Conservation (phyloP, 2,797 vertebrate genomes). For the Arctocebus calabarensis region DNA sequence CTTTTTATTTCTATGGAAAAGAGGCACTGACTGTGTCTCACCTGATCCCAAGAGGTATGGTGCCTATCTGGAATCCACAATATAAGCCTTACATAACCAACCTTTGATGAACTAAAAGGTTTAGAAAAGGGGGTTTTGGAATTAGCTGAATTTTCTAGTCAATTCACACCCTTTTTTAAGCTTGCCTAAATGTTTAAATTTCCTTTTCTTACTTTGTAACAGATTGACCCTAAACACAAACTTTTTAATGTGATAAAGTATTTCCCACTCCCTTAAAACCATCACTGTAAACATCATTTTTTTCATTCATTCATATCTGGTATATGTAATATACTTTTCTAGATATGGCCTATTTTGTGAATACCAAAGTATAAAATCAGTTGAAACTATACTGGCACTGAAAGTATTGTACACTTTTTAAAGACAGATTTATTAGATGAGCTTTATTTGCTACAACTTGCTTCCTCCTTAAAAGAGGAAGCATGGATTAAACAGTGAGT, state of each 20-base stretch:
- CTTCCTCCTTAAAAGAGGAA: conserved; percentile 68
- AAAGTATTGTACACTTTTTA: not conserved
- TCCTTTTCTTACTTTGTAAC: not conserved
- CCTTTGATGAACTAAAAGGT: not conserved
- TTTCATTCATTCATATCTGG: not conserved
- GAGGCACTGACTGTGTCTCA: not conserved
- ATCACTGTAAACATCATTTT: not conserved
- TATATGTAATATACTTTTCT: not conserved
- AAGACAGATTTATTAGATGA: not conserved
- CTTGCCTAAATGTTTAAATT: not conserved
- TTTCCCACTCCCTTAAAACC: not conserved
- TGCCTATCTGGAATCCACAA: not conserved
- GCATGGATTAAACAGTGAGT: not conserved
- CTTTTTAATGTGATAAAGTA: not conserved
- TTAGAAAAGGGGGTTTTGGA: not conserved
- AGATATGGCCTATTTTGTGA: not conserved
- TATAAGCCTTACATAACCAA: not conserved
- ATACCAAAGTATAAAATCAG: not conserved
- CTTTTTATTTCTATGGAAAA: conserved; percentile 4
- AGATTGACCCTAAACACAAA: not conserved
- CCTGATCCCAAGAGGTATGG: not conserved
- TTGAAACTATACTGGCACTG: not conserved
- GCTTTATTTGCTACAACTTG: conserved; percentile 15
- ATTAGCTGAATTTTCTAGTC: conserved; percentile 17
- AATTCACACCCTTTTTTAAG: not conserved